These are phyloP conservation scores for Tenthredo scrophulariae DNA, from an alignment of 2,888 invertebrate genomes.

Conservation along the genomic window DNA sequence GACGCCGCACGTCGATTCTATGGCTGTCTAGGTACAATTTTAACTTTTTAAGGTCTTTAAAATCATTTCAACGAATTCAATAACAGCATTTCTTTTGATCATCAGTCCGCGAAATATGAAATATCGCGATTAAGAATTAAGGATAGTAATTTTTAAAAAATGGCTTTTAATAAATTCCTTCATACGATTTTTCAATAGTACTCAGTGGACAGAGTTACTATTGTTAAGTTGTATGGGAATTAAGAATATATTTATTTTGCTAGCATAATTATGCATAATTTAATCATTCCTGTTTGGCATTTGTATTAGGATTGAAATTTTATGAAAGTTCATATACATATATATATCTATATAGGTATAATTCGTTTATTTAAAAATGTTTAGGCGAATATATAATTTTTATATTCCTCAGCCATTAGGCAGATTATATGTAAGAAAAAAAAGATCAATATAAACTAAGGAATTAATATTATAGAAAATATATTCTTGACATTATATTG, in stretches of 20 bases:
- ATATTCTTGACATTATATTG: constrained; percentile 24
- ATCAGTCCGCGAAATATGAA: neutral
- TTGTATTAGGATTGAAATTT: constrained; percentile 29
- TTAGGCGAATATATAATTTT: constrained; percentile 9
- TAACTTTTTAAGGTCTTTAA: neutral
- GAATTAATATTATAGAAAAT: neutral
- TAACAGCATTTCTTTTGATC: neutral
- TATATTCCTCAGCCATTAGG: neutral
- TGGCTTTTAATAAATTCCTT: constrained; percentile 54
- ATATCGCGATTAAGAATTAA: neutral
- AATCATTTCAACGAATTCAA: neutral
- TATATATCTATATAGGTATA: neutral
- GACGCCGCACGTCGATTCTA: neutral
- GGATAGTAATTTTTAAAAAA: neutral
- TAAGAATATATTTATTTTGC: constrained; percentile 54
- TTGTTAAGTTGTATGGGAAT: constrained; percentile 64
- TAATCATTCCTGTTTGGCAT: constrained; percentile 43
- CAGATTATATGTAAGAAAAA: neutral
- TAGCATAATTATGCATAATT: constrained; percentile 34
- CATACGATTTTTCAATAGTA: constrained; percentile 63
- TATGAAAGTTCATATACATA: neutral
- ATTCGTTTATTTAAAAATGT: neutral
- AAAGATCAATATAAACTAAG: neutral
- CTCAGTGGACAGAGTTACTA: constrained; percentile 67
- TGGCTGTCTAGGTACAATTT: neutral